Evolutionary conservation across 1,140 invertebrate genomes (phyloP).

Genomic region (Harpegnathos saltator): DNA sequence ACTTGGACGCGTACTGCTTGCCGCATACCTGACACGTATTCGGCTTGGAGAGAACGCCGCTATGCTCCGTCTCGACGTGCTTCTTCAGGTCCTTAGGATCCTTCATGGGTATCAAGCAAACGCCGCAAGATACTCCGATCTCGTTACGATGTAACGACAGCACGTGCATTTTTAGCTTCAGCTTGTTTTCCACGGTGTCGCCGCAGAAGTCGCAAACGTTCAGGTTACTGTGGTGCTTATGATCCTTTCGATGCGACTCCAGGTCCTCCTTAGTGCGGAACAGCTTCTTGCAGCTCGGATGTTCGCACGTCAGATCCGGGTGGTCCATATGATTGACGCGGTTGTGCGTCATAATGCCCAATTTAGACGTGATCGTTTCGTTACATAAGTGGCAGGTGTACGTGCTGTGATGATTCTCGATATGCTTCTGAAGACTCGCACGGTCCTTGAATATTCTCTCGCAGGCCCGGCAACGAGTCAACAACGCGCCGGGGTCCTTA

Average conservation of each 20-base stretch:
- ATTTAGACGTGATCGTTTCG: constrained; percentile 86
- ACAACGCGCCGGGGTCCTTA: constrained; percentile 85
- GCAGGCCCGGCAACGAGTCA: constrained; percentile 87
- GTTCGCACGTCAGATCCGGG: constrained; percentile 85
- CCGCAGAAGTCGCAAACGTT: constrained; percentile 88
- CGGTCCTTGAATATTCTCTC: constrained; percentile 87
- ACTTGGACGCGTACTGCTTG: constrained; percentile 87
- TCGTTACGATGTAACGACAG: constrained; percentile 87
- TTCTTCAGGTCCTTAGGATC: constrained; percentile 87
- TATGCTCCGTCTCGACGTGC: constrained; percentile 87
- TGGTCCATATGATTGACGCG: constrained; percentile 87
- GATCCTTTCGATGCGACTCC: constrained; percentile 86
- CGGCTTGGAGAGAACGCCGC: constrained; percentile 84
- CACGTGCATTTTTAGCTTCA: constrained; percentile 88
- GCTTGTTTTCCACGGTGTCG: constrained; percentile 87
- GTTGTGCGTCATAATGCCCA: constrained; percentile 88
- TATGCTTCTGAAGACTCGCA: constrained; percentile 86
- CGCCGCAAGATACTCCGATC: constrained; percentile 87
- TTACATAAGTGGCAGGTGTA: constrained; percentile 87
- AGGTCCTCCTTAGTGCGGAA: constrained; percentile 87
- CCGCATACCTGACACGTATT: constrained; percentile 88
- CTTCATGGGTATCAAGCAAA: constrained; percentile 87
- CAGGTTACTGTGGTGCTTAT: constrained; percentile 84
- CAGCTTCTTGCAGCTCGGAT: constrained; percentile 86
- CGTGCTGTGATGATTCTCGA: constrained; percentile 87